Conservation (phyloP, 2,113 vertebrate species). For the Platanista minor region DNA sequence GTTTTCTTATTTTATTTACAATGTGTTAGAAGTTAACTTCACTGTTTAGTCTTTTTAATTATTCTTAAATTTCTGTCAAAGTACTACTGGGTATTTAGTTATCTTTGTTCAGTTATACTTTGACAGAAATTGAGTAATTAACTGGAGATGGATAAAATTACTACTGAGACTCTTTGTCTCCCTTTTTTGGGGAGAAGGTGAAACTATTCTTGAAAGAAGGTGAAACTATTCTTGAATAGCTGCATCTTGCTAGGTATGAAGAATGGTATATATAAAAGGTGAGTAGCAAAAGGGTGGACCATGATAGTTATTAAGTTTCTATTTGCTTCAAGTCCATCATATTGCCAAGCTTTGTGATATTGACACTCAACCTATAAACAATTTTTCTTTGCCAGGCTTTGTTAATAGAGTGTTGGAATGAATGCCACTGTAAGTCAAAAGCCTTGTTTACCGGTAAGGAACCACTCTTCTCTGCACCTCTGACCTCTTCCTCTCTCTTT, state of each 20-base stretch:
- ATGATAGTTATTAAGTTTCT: neutral
- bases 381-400: neutral
- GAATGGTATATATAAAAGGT: neutral
- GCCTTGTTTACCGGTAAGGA: neutral
- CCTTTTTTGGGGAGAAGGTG: neutral
- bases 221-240: neutral
- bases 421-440: neutral
- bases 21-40: neutral
- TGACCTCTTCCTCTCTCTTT: neutral
- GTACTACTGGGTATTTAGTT: neutral
- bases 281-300: neutral
- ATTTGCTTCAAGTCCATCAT: neutral
- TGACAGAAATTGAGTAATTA: neutral
- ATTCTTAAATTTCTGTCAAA: neutral
- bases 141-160: neutral
- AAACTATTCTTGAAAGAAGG: neutral
- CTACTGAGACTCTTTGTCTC: neutral
- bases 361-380: neutral
- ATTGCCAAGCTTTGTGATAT: neutral
- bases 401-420: neutral
- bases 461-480: neutral
- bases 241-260: neutral
- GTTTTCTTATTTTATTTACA: neutral
- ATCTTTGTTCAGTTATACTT: neutral
- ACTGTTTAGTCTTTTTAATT: neutral